Evolutionary conservation across 2,113 vertebrate genomes (phyloP), one percentile per base, ranked within the genome.

Genomic region (Sinocyclocheilus maitianheensis): DNA sequence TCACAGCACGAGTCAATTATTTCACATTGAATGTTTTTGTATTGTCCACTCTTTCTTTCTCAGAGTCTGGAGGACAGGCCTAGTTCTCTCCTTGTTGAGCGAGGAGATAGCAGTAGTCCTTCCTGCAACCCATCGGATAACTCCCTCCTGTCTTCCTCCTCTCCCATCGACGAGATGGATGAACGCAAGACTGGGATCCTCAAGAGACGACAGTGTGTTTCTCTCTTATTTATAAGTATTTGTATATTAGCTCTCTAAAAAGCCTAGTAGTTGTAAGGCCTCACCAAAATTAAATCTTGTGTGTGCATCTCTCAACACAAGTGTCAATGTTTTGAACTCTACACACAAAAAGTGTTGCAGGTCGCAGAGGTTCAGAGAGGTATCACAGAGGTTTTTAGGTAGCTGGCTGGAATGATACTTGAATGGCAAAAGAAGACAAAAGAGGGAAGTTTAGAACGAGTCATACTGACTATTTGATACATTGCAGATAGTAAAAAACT

Each of bases 51-150:
- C 26, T 76, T 2, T 46, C 37, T 77, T 0, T 76, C 20, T 5
- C 91, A 99, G 97, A 97, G 96, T 8, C 93, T 99, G 90, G 98
- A 99, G 91, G 98, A 99, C 87, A 95, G 97, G 60, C 97, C 98
- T 78, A 97, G 96, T 93, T 98, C 97, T 1, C 94, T 99, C 75
- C 95, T 97, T 3, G 97, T 98, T 0, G 97, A 99, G 74, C 96
- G 96, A 83, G 96, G 95, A 34, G 98, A 98, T 92, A 98, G 96
- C 92, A 99, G 97, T 92, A 99, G 98, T 84, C 96, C 97, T 0
- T 99, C 98, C 60, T 97, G 98, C 92, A 99, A 97, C 92, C 97
- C 98, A 22, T 99, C 97, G 1, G 97, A 99, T 92, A 98, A 97
- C 89, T 99, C 98, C 22, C 96, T 99, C 46, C 96, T 99, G 8